phyloP scores from a whole-genome alignment of 92 coral and sea anemone genomes.

The Epizoanthus stellaris region DNA sequence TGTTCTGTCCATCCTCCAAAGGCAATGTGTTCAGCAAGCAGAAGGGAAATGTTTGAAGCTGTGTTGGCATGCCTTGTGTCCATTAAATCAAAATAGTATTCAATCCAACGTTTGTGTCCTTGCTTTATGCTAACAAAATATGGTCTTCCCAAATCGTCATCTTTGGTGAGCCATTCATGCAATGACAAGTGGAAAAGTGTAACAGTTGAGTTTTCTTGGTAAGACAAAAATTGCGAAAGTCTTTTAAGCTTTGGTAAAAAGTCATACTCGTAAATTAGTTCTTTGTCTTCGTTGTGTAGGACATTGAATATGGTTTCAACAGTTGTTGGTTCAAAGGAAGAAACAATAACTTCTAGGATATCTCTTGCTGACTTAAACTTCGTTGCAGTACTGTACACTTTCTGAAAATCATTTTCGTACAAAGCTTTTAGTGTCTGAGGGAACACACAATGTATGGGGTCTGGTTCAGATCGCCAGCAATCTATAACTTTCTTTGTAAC shows the following conservation, averaged over 20 bases:
- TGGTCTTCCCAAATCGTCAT: too few relatives aligned
- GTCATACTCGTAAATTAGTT: constrained; percentile 8
- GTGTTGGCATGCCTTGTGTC: too few relatives aligned
- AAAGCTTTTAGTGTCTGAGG: constrained; percentile 50
- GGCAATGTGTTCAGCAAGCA: too few relatives aligned
- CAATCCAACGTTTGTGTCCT: too few relatives aligned
- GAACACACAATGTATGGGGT: not conserved
- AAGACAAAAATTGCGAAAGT: constrained; percentile 54
- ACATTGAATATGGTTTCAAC: constrained; percentile 42
- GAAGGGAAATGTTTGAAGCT: too few relatives aligned
- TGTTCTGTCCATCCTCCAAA: too few relatives aligned
- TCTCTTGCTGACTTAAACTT: constrained; percentile 45
- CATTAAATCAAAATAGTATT: too few relatives aligned
- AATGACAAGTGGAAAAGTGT: constrained; percentile 56
- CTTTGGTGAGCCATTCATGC: constrained; percentile 75
- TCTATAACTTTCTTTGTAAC: constrained; percentile 67
- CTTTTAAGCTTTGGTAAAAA: constrained; percentile 26
- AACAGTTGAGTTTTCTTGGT: constrained; percentile 35
- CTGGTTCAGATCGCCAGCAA: constrained; percentile 38
- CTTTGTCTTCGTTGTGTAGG: constrained; percentile 38
- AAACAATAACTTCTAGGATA: constrained; percentile 69
- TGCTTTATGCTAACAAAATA: too few relatives aligned
- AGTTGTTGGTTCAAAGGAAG: constrained; percentile 57
- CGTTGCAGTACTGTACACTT: not conserved
- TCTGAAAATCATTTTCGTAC: constrained; percentile 55